Evolutionary conservation across 2,797 vertebrate species (phyloP).

Genomic region (Poeciliopsis turneri): DNA sequence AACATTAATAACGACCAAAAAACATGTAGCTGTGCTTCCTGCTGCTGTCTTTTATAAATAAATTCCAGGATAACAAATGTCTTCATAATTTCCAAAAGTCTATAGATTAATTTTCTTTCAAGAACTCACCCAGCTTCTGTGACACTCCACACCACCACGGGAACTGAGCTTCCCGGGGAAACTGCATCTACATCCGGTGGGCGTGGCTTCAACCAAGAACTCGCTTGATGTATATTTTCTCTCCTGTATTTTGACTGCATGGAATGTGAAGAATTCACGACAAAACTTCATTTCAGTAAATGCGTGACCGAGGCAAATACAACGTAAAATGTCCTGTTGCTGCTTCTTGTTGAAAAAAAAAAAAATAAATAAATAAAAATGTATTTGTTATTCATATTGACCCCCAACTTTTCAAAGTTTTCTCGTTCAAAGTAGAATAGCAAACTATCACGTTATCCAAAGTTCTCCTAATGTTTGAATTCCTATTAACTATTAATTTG

Average conservation of each 20-base stretch:
- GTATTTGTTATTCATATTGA: not conserved
- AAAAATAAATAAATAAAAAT: too few species aligned
- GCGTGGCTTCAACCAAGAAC: not conserved
- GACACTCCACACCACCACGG: accelerated
- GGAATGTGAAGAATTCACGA: not conserved
- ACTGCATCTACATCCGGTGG: constrained; percentile 43
- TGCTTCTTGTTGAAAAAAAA: not conserved
- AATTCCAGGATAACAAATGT: not conserved
- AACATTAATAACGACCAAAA: not conserved
- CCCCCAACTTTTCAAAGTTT: not conserved
- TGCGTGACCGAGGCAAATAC: not conserved
- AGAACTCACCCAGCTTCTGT: accelerated
- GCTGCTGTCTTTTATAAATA: accelerated
- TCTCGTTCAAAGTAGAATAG: not conserved
- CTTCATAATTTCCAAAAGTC: accelerated
- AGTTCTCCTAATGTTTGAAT: not conserved
- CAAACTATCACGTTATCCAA: not conserved
- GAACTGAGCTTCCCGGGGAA: constrained; percentile 57
- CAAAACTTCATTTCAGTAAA: not conserved
- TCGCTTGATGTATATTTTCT: accelerated
- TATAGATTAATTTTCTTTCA: constrained; percentile 23
- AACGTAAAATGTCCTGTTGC: not conserved
- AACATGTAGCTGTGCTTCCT: not conserved
- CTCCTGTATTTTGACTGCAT: not conserved
- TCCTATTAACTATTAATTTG: too few species aligned